phyloP scores from a whole-genome alignment of 2,113 vertebrate species.

The Pseudopipra pipra region DNA sequence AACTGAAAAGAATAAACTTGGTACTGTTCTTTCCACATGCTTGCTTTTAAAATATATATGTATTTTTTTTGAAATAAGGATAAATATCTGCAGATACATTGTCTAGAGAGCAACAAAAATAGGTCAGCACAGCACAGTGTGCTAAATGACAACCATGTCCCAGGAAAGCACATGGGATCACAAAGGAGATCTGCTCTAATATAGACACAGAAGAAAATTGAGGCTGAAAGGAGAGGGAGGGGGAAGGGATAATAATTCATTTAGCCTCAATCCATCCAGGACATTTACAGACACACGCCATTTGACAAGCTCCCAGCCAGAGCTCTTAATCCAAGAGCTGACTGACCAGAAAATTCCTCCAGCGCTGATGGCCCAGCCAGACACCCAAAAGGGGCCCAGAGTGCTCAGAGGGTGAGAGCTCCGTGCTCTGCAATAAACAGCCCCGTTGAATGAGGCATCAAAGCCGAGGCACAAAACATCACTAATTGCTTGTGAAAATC shows the following conservation, averaged over 20 bases:
- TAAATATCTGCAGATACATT: not conserved
- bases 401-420: not conserved
- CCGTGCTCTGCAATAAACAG: not conserved
- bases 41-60: not conserved
- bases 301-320: not conserved
- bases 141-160: not conserved
- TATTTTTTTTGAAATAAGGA: not conserved
- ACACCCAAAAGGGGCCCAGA: not conserved
- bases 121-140: not conserved
- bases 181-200: not conserved
- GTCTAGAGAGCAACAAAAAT: not conserved
- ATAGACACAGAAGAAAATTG: not conserved
- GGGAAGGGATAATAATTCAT: not conserved
- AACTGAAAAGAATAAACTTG: not conserved
- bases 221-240: not conserved
- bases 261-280: not conserved
- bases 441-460: not conserved
- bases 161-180: not conserved
- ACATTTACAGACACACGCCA: not conserved
- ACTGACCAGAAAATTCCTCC: not conserved
- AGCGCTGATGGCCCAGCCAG: not conserved
- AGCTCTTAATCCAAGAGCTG: not conserved
- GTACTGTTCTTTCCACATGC: not conserved
- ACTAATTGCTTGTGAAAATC: conserved; percentile 26
- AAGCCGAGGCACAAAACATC: not conserved